These are phyloP conservation scores for Amblyopsis hoosieri DNA, from an alignment of 2,797 vertebrate species.

Conservation along the genomic window DNA sequence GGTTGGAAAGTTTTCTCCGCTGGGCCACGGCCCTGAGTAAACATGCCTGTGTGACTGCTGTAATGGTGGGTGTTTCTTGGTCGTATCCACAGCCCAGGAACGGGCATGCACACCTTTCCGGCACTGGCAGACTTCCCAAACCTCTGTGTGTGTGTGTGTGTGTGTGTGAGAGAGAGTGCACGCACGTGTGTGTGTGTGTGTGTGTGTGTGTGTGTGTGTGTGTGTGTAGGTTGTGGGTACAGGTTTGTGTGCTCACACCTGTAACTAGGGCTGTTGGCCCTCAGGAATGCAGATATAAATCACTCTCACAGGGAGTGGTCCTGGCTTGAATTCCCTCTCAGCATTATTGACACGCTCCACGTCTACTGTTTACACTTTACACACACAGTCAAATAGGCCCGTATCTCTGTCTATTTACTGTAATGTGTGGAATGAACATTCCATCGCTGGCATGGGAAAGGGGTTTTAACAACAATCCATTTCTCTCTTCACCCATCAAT, in stretches of 20 bases:
- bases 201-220: constrained; percentile 5
- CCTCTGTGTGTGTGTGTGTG: constrained; percentile 33
- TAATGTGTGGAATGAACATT: constrained; percentile 58
- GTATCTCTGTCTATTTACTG: constrained; percentile 39
- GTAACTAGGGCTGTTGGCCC: constrained; percentile 68
- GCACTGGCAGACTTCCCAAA: constrained; percentile 66
- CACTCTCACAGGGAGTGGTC: constrained; percentile 75
- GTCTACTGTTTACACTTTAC: constrained; percentile 25
- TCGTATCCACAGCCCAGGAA: constrained; percentile 74
- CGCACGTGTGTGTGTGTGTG: constrained; percentile 9
- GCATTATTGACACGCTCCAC: constrained; percentile 4
- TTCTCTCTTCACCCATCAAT: constrained; percentile 5
- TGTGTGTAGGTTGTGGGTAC: neutral
- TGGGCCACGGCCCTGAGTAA: constrained; percentile 79
- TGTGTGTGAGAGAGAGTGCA: constrained; percentile 25
- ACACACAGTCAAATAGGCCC: constrained; percentile 30
- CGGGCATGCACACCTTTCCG: constrained; percentile 72
- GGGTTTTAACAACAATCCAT: constrained; percentile 56
- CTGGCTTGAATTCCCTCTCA: constrained; percentile 60
- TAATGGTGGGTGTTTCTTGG: constrained; percentile 75
- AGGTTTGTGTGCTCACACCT: constrained; percentile 64
- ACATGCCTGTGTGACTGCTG: constrained; percentile 78
- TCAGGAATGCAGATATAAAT: constrained; percentile 79
- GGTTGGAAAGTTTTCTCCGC: constrained; percentile 75
- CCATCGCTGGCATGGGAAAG: neutral